Conservation (phyloP, 2,113 vertebrate species). For the Erythrocercus mccallii region DNA sequence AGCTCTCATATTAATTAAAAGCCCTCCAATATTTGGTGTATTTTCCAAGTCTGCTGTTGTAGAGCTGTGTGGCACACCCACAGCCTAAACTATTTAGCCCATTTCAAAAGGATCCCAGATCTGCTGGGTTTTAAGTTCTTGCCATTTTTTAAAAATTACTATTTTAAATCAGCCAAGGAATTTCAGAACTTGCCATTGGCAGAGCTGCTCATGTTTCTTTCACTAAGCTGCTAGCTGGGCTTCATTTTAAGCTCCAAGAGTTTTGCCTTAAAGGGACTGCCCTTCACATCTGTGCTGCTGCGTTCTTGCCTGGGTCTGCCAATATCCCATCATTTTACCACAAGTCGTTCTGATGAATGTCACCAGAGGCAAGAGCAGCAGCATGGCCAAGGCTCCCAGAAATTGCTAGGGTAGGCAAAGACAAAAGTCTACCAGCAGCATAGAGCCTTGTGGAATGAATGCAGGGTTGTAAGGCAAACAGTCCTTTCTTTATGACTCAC, state of each 20-base stretch:
- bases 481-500: slow-evolving; percentile 49
- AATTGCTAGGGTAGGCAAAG: slow-evolving; percentile 5
- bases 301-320: accelerated
- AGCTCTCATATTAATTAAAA: not conserved
- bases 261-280: not conserved
- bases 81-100: not conserved
- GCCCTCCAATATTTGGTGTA: not conserved
- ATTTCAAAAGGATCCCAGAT: not conserved
- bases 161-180: not conserved
- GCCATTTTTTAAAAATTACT: not conserved
- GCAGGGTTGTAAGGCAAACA: slow-evolving; percentile 41
- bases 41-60: not conserved
- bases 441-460: not conserved
- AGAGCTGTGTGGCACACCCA: not conserved
- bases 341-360: not conserved
- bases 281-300: not conserved
- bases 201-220: not conserved
- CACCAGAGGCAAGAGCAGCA: not conserved
- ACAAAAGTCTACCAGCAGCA: not conserved
- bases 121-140: not conserved
- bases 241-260: not conserved
- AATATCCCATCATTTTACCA: not conserved
- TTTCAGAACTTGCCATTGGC: not conserved
- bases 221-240: not conserved
- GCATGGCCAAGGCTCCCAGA: not conserved